Base-by-base conservation (phyloP, 2,797 vertebrate species). In the Cyclopterus lumpus region DNA sequence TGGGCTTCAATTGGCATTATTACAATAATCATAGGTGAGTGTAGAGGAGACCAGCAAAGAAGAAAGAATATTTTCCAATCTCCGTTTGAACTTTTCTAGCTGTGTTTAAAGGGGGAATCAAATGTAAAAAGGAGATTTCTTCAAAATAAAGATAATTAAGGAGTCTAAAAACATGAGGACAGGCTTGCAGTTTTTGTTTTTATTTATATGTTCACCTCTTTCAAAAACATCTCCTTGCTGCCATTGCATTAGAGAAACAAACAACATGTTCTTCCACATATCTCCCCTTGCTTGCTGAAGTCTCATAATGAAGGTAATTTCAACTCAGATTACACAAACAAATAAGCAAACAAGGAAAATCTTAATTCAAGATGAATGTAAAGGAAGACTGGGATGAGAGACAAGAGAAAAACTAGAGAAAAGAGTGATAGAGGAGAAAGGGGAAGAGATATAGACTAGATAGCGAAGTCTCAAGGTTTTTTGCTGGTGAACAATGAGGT, bases 401-500 rank as follows among this genome's bases (percentile, higher is more conserved):
- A 57, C n/a, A 30, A 8, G n/a, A 53, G 24, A n/a, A 42, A 62
- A 61, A 40, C 15, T 55, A 6, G 3, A 48, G 40, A 54, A 63
- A 62, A 67, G 6, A 55, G 12, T n/a, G 18, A 9, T 60, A 24
- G 10, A 28, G 28, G 61, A 67, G 61, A 61, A 64, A 61, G 8
- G 57, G 40, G 40, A 73, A 72, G 65, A 83, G 54, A 67, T 57
- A 79, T 75, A 36, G 77, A 80, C 49, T n/a, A 71, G 36, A 55
- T 15, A 9, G 72, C 7, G 22, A 72, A 76, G 73, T 84, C 78
- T 89, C 77, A 91, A 89, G 86, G 86, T 86, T 84, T 84, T 68
- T 71, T 55, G 69, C 65, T 61, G 58, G 57, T 69, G 68, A 81
- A 67, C 3, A 53, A 81, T 86, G 83, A 87, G 24, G 66, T 67